Evolutionary conservation across 2,888 invertebrate genomes (phyloP).

Genomic region (Frankliniella intonsa): DNA sequence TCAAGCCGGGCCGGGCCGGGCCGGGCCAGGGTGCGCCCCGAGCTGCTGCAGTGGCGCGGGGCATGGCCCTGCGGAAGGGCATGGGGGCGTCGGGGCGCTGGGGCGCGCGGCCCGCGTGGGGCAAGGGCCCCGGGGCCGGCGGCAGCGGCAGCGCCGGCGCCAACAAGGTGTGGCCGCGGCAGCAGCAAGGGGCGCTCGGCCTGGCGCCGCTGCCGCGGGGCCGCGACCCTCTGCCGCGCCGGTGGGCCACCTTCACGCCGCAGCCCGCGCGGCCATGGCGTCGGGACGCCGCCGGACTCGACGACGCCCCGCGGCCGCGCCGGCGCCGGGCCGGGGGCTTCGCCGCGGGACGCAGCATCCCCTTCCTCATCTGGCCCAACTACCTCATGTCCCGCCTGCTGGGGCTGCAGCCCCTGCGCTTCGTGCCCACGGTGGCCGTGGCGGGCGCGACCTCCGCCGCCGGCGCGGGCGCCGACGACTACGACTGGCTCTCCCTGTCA

Average conservation of each 20-base stretch:
- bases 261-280: too few relatives aligned
- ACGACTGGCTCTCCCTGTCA: neutral
- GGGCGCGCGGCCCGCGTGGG: neutral
- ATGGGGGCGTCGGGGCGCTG: too few relatives aligned
- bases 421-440: neutral
- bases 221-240: neutral
- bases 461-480: neutral
- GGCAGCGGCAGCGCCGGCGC: too few relatives aligned
- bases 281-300: neutral
- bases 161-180: neutral
- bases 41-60: too few relatives aligned
- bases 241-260: too few relatives aligned
- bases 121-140: neutral
- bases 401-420: slow-evolving; percentile 11
- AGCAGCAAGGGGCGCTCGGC: neutral
- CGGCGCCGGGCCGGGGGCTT: neutral
- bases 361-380: neutral
- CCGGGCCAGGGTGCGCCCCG: too few relatives aligned
- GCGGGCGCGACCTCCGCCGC: neutral
- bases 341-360: neutral
- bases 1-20: too few relatives aligned
- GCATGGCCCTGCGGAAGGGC: too few relatives aligned
- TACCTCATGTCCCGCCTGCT: slow-evolving; percentile 1
- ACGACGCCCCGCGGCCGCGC: neutral
- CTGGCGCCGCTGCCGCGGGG: neutral